Percentiles rank a stretch among this genome's conserved stretches.
Evolutionary conservation across 1,140 invertebrate genomes (phyloP).

Genomic region (Propsilocerus akamusi): DNA sequence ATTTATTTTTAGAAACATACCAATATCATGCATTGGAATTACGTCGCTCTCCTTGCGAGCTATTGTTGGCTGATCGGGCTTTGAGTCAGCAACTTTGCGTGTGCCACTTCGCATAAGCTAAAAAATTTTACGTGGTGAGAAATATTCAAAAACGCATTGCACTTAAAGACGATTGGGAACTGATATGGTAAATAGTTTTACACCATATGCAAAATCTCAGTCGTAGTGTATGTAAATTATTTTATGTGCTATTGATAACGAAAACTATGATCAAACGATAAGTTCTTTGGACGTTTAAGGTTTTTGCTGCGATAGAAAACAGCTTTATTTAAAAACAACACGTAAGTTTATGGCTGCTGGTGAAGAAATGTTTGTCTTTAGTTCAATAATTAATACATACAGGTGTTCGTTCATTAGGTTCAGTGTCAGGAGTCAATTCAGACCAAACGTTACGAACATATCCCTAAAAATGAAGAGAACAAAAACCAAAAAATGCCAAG

Average conservation of each 20-base stretch:
- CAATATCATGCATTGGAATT: background rate
- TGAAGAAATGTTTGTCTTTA: too few relatives aligned
- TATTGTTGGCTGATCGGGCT: background rate
- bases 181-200: too few relatives aligned
- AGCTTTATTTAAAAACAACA: background rate
- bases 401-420: constrained; percentile 20
- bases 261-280: background rate
- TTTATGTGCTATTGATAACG: background rate
- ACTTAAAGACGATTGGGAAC: too few relatives aligned
- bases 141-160: too few relatives aligned
- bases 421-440: background rate
- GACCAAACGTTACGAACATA: background rate
- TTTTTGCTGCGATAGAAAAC: background rate
- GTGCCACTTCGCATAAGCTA: constrained; percentile 32
- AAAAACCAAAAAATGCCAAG: constrained; percentile 5
- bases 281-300: background rate
- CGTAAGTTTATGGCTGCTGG: background rate
- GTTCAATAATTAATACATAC: constrained; percentile 16
- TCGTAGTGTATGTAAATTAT: too few relatives aligned
- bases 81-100: background rate
- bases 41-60: background rate
- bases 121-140: constrained; percentile 9
- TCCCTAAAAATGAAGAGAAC: background rate
- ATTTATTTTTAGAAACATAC: background rate
- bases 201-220: too few relatives aligned